Evolutionary conservation across 2,888 invertebrate species (phyloP).

Genomic region (Zaprionus lineosus): DNA sequence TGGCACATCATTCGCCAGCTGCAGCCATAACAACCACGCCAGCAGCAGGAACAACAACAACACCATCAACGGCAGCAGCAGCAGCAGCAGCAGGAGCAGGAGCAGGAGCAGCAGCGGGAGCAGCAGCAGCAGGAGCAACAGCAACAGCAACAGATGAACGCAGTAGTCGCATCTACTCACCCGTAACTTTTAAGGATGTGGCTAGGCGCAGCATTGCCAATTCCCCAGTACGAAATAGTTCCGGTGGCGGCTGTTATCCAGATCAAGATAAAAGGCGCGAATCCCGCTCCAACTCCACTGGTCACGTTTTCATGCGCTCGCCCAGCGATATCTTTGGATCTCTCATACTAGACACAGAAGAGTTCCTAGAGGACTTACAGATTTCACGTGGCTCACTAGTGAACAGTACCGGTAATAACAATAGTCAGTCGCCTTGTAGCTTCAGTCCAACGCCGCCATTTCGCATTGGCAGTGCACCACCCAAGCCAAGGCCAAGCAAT

Average conservation of each 20-base stretch:
- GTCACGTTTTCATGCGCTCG: conserved; percentile 84
- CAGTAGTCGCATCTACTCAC: conserved; percentile 88
- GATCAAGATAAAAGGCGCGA: conserved; percentile 84
- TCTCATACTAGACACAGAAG: conserved; percentile 84
- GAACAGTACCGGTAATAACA: conserved; percentile 63
- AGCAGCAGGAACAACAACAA: conserved; percentile 4
- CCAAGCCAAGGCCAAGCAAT: conserved; percentile 79
- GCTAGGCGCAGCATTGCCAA: conserved; percentile 90
- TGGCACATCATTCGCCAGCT: conserved; percentile 46
- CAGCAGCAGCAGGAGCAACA: conserved; percentile 5
- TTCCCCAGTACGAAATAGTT: conserved; percentile 86
- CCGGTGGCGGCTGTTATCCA: conserved; percentile 6
- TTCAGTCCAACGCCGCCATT: conserved; percentile 85
- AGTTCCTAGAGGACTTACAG: conserved; percentile 84
- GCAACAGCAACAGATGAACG: conserved; percentile 84
- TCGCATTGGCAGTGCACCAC: conserved; percentile 85
- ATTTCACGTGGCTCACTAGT: conserved; percentile 77
- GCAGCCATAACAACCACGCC: too few species aligned
- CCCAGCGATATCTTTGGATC: conserved; percentile 85
- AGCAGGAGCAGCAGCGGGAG: conserved; percentile 1
- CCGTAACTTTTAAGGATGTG: conserved; percentile 92
- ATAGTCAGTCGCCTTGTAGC: conserved; percentile 76
- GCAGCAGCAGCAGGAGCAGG: too few species aligned
- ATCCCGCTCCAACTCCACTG: conserved; percentile 88
- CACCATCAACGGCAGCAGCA: too few species aligned